These are phyloP conservation scores for Anastrepha obliqua DNA, from an alignment of 1,140 invertebrate genomes.

Conservation along the genomic window DNA sequence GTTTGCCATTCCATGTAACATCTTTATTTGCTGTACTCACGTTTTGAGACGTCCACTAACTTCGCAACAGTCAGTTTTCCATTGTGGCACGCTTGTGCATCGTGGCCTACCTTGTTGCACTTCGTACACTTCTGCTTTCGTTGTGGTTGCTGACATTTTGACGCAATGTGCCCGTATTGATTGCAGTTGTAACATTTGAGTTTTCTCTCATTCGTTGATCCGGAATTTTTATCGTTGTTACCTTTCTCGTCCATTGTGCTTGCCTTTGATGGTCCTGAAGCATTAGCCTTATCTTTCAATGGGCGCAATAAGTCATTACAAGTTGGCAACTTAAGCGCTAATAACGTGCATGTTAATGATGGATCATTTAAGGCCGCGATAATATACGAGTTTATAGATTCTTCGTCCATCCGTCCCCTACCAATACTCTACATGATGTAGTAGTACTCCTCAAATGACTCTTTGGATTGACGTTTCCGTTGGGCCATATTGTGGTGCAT, in stretches of 20 bases:
- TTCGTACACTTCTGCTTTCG: not conserved
- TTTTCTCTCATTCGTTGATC: not conserved
- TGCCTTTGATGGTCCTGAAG: not conserved
- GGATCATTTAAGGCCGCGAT: conserved; percentile 10
- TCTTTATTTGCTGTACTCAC: not conserved
- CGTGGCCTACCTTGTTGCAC: not conserved
- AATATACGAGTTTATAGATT: not conserved
- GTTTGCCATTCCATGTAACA: not conserved
- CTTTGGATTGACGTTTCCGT: not conserved
- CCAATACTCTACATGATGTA: conserved; percentile 36
- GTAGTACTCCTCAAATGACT: conserved; percentile 2
- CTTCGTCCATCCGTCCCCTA: not conserved
- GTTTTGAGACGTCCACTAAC: not conserved
- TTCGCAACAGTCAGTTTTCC: not conserved
- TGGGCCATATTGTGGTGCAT: not conserved
- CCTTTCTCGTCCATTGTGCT: not conserved
- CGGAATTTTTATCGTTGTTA: not conserved
- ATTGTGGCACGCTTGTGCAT: not conserved
- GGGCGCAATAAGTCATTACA: conserved; percentile 35
- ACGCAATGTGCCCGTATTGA: conserved; percentile 34
- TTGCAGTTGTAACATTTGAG: conserved; percentile 42
- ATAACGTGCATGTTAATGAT: not conserved
- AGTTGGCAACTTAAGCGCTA: not conserved
- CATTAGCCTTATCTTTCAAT: not conserved
- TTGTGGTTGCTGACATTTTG: not conserved